Conservation (phyloP, 2,888 invertebrate species). For the Lycaena phlaeas region DNA sequence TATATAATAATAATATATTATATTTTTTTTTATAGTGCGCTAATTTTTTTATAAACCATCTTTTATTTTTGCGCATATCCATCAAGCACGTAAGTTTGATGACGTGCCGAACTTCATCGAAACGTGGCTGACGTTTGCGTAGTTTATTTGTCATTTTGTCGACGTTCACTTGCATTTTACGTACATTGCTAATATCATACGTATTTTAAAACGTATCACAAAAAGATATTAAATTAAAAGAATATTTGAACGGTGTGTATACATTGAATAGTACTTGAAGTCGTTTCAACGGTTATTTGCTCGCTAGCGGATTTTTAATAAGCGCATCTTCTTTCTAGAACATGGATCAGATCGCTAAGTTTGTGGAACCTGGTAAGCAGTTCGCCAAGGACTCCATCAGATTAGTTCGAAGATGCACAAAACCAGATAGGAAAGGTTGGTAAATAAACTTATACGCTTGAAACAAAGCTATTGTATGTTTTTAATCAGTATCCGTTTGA, state of each 20-base stretch:
- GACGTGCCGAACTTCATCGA: slow-evolving; percentile 56
- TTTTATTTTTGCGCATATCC: too few species aligned
- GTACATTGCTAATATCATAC: not conserved
- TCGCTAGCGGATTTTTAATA: not conserved
- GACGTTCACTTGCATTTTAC: slow-evolving; percentile 21
- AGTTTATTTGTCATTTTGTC: slow-evolving; percentile 29
- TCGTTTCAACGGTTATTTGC: not conserved
- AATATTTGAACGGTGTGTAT: slow-evolving; percentile 1
- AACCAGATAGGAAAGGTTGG: slow-evolving; percentile 97
- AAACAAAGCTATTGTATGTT: not conserved
- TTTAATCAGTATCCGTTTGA: not conserved
- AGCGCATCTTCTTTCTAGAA: slow-evolving; percentile 39
- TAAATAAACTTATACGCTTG: not conserved
- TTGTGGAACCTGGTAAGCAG: slow-evolving; percentile 95
- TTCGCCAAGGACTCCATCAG: slow-evolving; percentile 99
- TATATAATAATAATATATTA: too few species aligned
- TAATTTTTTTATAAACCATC: too few species aligned
- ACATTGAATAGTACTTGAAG: slow-evolving; percentile 4
- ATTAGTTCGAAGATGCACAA: slow-evolving; percentile 98
- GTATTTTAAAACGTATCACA: too few species aligned
- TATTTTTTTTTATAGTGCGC: too few species aligned
- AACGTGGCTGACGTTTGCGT: slow-evolving; percentile 65
- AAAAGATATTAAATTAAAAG: not conserved
- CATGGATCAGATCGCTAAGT: slow-evolving; percentile 98
- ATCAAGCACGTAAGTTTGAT: too few species aligned